These are phyloP conservation scores for Macrobrachium rosenbergii DNA, from an alignment of 1,140 invertebrate species.

Conservation along the genomic window DNA sequence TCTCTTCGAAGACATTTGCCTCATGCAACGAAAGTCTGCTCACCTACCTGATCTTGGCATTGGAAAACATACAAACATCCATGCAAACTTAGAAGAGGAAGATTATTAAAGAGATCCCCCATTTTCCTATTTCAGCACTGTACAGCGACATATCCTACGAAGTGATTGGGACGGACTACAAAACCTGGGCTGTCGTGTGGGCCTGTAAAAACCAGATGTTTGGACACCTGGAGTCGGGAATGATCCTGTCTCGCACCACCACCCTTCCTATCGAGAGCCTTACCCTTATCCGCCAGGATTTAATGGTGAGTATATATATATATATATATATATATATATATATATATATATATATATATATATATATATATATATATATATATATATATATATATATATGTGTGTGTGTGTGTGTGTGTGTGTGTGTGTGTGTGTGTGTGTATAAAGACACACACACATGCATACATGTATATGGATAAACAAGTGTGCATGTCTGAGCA, in stretches of 20 bases:
- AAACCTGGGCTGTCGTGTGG: conserved; percentile 18
- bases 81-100: not conserved
- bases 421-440: not conserved
- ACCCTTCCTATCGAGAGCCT: conserved; percentile 2
- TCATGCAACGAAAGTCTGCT: too few relatives aligned
- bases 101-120: not conserved
- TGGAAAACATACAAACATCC: too few relatives aligned
- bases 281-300: not conserved
- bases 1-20: too few relatives aligned
- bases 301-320: conserved; percentile 25
- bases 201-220: conserved; percentile 17
- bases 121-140: not conserved
- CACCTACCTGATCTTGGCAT: too few relatives aligned
- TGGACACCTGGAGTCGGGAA: conserved; percentile 28
- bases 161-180: conserved; percentile 38
- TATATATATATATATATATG: conserved; percentile 14
- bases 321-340: conserved; percentile 22
- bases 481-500: not conserved
- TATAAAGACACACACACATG: not conserved
- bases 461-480: not conserved
- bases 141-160: conserved; percentile 23
- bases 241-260: conserved; percentile 18
- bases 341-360: conserved; percentile 20
- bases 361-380: conserved; percentile 14
- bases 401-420: not conserved